A percentile compares a stretch with the other conserved stretches of the same genome.
These are phyloP conservation scores for Oegoconia quadripuncta DNA, from an alignment of 2,888 invertebrate species.

Conservation along the genomic window DNA sequence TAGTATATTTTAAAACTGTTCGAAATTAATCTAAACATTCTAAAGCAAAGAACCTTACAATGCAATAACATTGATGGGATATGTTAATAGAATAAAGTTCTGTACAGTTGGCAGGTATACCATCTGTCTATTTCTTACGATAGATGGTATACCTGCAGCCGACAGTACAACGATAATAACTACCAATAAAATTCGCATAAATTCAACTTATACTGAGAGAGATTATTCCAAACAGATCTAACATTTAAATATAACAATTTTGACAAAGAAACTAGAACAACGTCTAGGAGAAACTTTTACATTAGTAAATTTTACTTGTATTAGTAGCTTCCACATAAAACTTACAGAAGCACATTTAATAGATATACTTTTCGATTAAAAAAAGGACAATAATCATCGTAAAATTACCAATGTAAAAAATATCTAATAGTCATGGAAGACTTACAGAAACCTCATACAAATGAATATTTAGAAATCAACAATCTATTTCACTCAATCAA, in stretches of 20 bases:
- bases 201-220: slow-evolving; percentile 21
- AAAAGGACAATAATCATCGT: too few relatives aligned
- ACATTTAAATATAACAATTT: slow-evolving; percentile 21
- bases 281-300: slow-evolving; percentile 22
- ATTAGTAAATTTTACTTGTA: neutral
- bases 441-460: slow-evolving; percentile 22
- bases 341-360: neutral
- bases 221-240: slow-evolving; percentile 23
- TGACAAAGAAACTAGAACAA: slow-evolving; percentile 23
- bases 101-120: too few relatives aligned
- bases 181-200: slow-evolving; percentile 34
- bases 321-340: neutral
- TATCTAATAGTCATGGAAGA: slow-evolving; percentile 36
- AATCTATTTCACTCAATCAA: neutral
- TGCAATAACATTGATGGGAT: slow-evolving; percentile 48
- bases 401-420: slow-evolving; percentile 5
- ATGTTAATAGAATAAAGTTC: slow-evolving; percentile 49
- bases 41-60: slow-evolving; percentile 36
- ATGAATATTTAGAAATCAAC: slow-evolving; percentile 1
- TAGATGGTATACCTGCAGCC: too few relatives aligned
- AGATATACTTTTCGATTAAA: neutral
- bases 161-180: slow-evolving; percentile 13
- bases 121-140: too few relatives aligned
- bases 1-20: slow-evolving; percentile 20
- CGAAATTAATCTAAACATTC: slow-evolving; percentile 25